Evolutionary conservation across 1,140 invertebrate genomes (phyloP).

Genomic region (Panagrolaimus sp.): DNA sequence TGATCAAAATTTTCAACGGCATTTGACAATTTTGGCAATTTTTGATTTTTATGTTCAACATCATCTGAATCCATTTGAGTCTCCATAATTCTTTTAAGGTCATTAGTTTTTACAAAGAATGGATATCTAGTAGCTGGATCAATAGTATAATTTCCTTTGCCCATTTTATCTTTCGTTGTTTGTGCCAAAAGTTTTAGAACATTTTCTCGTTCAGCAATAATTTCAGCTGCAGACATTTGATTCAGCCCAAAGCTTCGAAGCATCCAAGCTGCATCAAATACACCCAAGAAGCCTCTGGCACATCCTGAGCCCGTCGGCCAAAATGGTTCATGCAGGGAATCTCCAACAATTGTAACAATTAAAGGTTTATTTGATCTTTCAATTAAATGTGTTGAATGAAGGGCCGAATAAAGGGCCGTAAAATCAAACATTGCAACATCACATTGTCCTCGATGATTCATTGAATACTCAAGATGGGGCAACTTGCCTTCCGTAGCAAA

Average conservation of each 20-base stretch:
- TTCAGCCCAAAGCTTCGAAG: constrained; percentile 74
- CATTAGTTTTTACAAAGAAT: constrained; percentile 18
- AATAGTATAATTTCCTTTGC: constrained; percentile 66
- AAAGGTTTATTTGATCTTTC: constrained; percentile 73
- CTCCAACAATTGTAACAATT: constrained; percentile 82
- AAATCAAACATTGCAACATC: constrained; percentile 99
- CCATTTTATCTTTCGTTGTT: constrained; percentile 89
- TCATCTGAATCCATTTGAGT: constrained; percentile 33
- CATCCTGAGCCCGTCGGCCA: constrained; percentile 95
- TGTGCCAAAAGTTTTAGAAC: constrained; percentile 83
- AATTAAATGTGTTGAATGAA: constrained; percentile 79
- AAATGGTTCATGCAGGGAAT: constrained; percentile 86
- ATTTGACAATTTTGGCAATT: constrained; percentile 17
- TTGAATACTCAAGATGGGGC: constrained; percentile 83
- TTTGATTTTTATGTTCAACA: not conserved
- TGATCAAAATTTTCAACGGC: constrained; percentile 1
- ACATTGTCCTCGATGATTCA: constrained; percentile 93
- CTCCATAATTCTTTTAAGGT: constrained; percentile 27
- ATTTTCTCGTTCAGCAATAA: constrained; percentile 82
- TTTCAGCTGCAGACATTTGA: constrained; percentile 59
- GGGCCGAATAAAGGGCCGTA: constrained; percentile 94
- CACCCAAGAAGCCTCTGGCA: constrained; percentile 88
- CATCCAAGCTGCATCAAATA: constrained; percentile 91
- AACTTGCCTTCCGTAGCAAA: constrained; percentile 88
- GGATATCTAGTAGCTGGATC: constrained; percentile 36